Base-by-base conservation (phyloP, 2,888 invertebrate species). In the Monochamus alternatus region DNA sequence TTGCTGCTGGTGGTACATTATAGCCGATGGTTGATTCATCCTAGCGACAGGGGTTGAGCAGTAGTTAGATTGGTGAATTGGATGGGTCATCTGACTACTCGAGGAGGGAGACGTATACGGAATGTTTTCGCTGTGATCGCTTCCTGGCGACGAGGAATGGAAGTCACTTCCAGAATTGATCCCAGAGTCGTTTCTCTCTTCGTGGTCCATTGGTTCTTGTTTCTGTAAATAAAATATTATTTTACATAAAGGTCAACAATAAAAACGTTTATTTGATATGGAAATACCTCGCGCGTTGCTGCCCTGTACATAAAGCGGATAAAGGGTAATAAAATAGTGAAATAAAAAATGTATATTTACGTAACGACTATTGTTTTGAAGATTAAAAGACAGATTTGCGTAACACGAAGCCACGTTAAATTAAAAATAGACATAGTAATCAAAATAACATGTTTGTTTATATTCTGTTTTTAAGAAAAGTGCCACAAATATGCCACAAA, bases 121-220 rank as follows among this genome's bases (percentile, higher is more conserved):
- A 22, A 74, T 68, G 55, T 75, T 80, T 44, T 79, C 83, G 77
- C 88, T 86, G 73, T 85, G 82, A 70, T 92, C 91, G 9, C 91
- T 91, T 2, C 91, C 91, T 0, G 92, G 92, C 0, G 92, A 92
- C 0, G 92, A 91, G 76, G 92, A 92, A 81, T 91, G 91, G 83
- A 91, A 91, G 81, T 92, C 92, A n/a, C 91, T 91, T 82, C 91
- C 92, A 81, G 92, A 92, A 7, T 91, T 91, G 75, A 92, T 91
- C 1, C 91, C 91, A 81, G 92, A 92, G 77, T 92, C 92, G 82
- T 92, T 91, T 30, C 78, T 69, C 87, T 90, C 74, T 87, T 88
- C 88, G 44, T 85, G 85, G 9, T 90, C 89, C 75, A 87, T 83
- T 0, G 88, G 88, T 86, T 92, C 92, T 77, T 91, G 88, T 90